A percentile compares a stretch with the other conserved stretches of the same genome.
These are phyloP conservation scores for Seriola dumerili DNA, from an alignment of 2,113 vertebrate species.

Conservation along the genomic window DNA sequence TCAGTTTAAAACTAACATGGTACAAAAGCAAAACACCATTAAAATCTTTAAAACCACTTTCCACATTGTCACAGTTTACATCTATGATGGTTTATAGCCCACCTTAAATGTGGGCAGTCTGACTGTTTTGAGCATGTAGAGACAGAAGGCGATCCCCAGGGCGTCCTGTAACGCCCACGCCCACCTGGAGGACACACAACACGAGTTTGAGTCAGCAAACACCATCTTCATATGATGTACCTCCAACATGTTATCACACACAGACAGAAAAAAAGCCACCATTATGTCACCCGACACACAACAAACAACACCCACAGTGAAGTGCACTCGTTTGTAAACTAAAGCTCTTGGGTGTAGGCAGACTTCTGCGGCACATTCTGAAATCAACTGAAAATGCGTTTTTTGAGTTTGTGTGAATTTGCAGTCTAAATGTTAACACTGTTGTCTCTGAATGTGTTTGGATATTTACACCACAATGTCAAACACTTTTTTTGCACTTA, in stretches of 20 bases:
- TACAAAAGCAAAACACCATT: background rate
- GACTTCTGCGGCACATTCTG: too few relatives aligned
- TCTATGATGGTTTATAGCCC: constrained; percentile 6
- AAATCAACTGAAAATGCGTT: too few relatives aligned
- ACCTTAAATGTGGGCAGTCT: constrained; percentile 97
- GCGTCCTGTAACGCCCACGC: constrained; percentile 96
- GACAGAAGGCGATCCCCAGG: constrained; percentile 95
- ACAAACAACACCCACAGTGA: background rate
- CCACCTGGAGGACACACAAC: constrained; percentile 86
- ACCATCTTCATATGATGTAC: background rate
- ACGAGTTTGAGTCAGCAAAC: constrained; percentile 27
- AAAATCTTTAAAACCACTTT: background rate
- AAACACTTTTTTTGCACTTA: too few relatives aligned
- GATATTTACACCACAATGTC: too few relatives aligned
- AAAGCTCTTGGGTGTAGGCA: background rate
- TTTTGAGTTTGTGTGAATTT: too few relatives aligned
- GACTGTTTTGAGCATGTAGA: constrained; percentile 96
- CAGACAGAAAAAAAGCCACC: background rate
- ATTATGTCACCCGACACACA: constrained; percentile 5
- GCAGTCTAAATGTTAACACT: too few relatives aligned
- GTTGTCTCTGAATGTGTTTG: background rate
- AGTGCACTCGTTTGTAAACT: background rate
- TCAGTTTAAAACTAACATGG: background rate
- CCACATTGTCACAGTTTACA: background rate
- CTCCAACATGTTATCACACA: constrained; percentile 3